Base-by-base conservation (phyloP, 2,113 vertebrate genomes). In the Oncorhynchus masou region DNA sequence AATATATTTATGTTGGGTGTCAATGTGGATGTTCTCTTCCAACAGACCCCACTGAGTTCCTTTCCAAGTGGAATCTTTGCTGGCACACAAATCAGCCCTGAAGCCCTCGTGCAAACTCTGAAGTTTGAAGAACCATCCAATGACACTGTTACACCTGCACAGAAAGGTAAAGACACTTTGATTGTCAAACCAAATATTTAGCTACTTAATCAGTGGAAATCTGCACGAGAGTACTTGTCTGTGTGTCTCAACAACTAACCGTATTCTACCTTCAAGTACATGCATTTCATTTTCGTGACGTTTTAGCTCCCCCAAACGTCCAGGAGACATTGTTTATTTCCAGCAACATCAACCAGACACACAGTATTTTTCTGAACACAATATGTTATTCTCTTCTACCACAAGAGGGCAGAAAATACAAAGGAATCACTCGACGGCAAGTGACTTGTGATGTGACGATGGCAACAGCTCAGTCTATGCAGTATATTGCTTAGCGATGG, bases 41-140 rank as follows among this genome's bases (percentile, higher is more conserved):
- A 31, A 68, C 70, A 25, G n/a, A 25, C 49, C 73, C 59, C 54
- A 0, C 51, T 65, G 75, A 76, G 66, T 74, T 66, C 71, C 20
- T 89, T 92, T 68, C 90, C 88, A 12, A 65, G 80, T 7, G 78
- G 86, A 6, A 74, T 94, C 71, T 94, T 94, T 74, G 84, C 87
- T 7, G 87, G 85, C 12, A 94, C 91, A 2, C 85, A 84, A 48
- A 93, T 94, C 74, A 83, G 80, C 16, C 77, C 86, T 2, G 90
- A 93, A 34, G 82, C 79, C 16, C 88, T 94, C 49, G 86, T 91
- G 0, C 93, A 93, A 73, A 91, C 88, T 1, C 80, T 93, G 68
- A 88, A 81, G 59, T 69, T 84, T 22, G 80, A 88, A 12, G 81
- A 90, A 12, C 75, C 83, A 20, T 70, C 85, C 31, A 62, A 74